These are phyloP conservation scores for Probaryconus sp. DNA, from an alignment of 1,140 invertebrate genomes.

Conservation along the genomic window DNA sequence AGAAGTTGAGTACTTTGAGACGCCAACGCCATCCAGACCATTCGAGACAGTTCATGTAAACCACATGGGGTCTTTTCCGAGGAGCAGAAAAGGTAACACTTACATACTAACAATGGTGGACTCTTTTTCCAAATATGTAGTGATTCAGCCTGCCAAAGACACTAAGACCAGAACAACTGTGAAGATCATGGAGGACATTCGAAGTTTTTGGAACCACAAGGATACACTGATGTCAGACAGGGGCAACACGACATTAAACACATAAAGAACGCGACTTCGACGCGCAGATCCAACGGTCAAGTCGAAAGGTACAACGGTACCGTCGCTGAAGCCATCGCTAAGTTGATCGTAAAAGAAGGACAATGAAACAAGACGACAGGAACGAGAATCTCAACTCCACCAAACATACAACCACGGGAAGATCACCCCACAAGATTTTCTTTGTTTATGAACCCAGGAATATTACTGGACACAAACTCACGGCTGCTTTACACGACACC, in stretches of 20 bases:
- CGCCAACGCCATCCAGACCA: not conserved
- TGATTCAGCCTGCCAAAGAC: too few relatives aligned
- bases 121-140: constrained; percentile 65
- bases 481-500: constrained; percentile 2
- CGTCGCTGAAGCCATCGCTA: constrained; percentile 31
- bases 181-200: too few relatives aligned
- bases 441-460: not conserved
- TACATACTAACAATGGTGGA: constrained; percentile 67
- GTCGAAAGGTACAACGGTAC: constrained; percentile 63
- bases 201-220: too few relatives aligned
- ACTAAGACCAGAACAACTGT: too few relatives aligned
- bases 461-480: constrained; percentile 7
- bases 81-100: constrained; percentile 39
- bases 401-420: not conserved
- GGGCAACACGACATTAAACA: constrained; percentile 60
- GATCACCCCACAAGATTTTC: not conserved
- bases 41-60: constrained; percentile 58
- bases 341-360: not conserved
- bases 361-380: too few relatives aligned
- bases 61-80: constrained; percentile 61
- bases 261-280: constrained; percentile 52
- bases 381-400: not conserved
- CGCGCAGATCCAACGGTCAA: constrained; percentile 61
- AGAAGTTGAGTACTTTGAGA: not conserved
- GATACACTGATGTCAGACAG: too few relatives aligned